Conservation (phyloP, 2,888 invertebrate genomes). For the Trachelus tabidus region DNA sequence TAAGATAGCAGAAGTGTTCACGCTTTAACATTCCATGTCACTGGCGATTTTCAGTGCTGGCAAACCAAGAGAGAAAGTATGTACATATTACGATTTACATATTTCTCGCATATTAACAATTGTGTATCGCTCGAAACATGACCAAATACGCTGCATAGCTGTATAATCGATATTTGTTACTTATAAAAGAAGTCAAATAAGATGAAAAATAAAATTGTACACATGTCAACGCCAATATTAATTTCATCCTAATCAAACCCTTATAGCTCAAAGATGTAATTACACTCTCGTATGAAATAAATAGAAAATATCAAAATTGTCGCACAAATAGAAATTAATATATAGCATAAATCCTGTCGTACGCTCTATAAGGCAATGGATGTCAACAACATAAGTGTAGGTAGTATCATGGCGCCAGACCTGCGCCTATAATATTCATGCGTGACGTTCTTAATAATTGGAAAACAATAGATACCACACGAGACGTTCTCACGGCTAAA, state of each 20-base stretch:
- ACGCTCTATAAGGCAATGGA: not conserved
- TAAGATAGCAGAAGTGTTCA: not conserved
- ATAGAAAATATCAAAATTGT: not conserved
- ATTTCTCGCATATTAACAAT: not conserved
- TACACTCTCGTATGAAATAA: not conserved
- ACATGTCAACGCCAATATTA: not conserved
- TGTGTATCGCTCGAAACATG: not conserved
- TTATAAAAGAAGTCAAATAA: not conserved
- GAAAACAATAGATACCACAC: not conserved
- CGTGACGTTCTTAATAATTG: not conserved
- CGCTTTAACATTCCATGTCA: not conserved
- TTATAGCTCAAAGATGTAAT: not conserved
- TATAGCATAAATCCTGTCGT: not conserved
- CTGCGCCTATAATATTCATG: not conserved
- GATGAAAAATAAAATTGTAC: not conserved
- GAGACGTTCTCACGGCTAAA: not conserved
- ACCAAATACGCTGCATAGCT: not conserved
- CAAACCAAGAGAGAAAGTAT: not conserved
- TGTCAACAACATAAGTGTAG: not conserved
- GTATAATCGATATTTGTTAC: not conserved
- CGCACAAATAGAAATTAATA: not conserved
- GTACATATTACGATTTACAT: not conserved
- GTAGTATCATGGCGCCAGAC: not conserved
- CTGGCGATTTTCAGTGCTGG: not conserved
- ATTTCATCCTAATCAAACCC: not conserved